Conservation (phyloP, 2,888 invertebrate species). For the Colletes collaris region DNA sequence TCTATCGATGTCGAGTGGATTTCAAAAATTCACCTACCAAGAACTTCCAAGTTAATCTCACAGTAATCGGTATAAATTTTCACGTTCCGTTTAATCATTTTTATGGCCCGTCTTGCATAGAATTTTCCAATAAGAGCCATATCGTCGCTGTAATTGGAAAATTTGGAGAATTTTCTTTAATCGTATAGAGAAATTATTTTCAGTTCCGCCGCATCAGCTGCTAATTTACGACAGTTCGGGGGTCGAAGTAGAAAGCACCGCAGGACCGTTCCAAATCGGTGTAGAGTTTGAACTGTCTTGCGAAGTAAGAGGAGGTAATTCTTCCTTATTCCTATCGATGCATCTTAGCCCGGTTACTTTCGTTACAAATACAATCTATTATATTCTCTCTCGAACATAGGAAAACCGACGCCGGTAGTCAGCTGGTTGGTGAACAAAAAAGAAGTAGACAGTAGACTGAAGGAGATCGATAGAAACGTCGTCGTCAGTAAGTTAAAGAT, state of each 20-base stretch:
- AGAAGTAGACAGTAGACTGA: slow-evolving; percentile 84
- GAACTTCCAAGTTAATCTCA: slow-evolving; percentile 85
- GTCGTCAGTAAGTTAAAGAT: slow-evolving; percentile 92
- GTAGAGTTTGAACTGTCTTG: slow-evolving; percentile 83
- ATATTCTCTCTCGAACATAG: slow-evolving; percentile 82
- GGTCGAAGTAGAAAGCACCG: slow-evolving; percentile 82
- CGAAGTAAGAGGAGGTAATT: slow-evolving; percentile 84
- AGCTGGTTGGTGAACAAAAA: slow-evolving; percentile 89
- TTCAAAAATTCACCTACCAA: slow-evolving; percentile 85
- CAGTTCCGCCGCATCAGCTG: slow-evolving; percentile 83
- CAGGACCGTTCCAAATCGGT: slow-evolving; percentile 84
- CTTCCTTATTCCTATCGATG: neutral
- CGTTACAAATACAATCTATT: neutral
- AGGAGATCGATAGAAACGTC: slow-evolving; percentile 89
- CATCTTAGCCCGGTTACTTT: neutral
- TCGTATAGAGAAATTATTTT: slow-evolving; percentile 25
- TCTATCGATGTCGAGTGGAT: slow-evolving; percentile 85
- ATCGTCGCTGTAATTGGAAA: no score
- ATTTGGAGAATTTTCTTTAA: slow-evolving; percentile 4
- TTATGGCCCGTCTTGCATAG: neutral
- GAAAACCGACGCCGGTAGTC: slow-evolving; percentile 93
- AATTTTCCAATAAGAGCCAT: no score
- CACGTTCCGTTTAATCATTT: neutral
- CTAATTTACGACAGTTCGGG: slow-evolving; percentile 83
- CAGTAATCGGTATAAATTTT: slow-evolving; percentile 83